phyloP scores from a whole-genome alignment of 1,140 invertebrate species.

The Macrobrachium rosenbergii region DNA sequence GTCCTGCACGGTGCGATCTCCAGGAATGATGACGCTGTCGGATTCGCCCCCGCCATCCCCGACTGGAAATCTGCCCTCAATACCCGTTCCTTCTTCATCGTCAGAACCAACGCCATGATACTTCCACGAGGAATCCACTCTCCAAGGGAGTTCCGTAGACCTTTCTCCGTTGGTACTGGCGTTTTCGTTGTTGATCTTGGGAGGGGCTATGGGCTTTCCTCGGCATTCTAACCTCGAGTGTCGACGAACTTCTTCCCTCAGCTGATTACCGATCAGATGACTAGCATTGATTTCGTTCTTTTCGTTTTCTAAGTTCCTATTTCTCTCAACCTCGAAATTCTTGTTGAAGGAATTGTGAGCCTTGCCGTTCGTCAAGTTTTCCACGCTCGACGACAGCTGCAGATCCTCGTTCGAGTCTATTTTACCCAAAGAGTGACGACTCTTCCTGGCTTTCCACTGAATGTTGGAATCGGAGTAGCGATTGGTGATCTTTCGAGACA shows the following conservation, averaged over 20 bases:
- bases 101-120: conserved; percentile 58
- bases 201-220: conserved; percentile 81
- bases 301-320: conserved; percentile 48
- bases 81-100: conserved; percentile 35
- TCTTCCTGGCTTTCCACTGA: conserved; percentile 70
- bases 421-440: conserved; percentile 71
- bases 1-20: conserved; percentile 67
- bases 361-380: conserved; percentile 35
- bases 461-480: conserved; percentile 78
- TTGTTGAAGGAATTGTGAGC: conserved; percentile 2
- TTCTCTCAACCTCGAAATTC: conserved; percentile 41
- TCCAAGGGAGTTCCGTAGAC: conserved; percentile 36
- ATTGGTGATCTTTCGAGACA: conserved; percentile 68
- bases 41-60: conserved; percentile 50
- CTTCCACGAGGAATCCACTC: conserved; percentile 59
- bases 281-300: conserved; percentile 55
- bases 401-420: conserved; percentile 75
- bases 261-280: conserved; percentile 26
- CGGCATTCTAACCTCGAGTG: conserved; percentile 64
- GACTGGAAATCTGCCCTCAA: conserved; percentile 62
- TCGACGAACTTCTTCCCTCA: conserved; percentile 44
- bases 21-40: conserved; percentile 63
- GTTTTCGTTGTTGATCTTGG: conserved; percentile 72
- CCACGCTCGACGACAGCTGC: conserved; percentile 60
- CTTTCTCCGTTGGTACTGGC: conserved; percentile 32